phyloP scores from a whole-genome alignment of 2,113 vertebrate genomes.

The Barnardius zonarius region DNA sequence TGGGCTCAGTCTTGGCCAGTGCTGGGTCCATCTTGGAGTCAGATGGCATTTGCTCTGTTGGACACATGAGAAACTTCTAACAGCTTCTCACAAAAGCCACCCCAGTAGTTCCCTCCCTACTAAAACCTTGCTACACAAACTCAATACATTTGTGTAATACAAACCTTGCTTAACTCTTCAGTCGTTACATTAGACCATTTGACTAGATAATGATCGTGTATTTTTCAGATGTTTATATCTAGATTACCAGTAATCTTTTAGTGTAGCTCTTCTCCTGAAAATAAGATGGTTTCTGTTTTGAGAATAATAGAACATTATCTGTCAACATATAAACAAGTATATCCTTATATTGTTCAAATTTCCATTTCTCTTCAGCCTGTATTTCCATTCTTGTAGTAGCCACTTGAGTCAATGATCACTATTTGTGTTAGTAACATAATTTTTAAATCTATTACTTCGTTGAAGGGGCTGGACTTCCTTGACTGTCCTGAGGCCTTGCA shows the following conservation, averaged over 20 bases:
- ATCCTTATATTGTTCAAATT: neutral
- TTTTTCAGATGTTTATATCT: neutral
- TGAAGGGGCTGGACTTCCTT: neutral
- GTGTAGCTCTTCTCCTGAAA: neutral
- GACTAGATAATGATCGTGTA: neutral
- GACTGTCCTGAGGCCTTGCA: neutral
- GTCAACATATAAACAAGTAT: neutral
- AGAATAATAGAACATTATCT: neutral
- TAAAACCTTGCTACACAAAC: neutral
- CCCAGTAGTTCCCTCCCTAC: neutral
- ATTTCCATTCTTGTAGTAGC: neutral
- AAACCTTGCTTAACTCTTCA: neutral
- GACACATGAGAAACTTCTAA: neutral
- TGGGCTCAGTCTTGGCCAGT: neutral
- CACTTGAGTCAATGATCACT: neutral
- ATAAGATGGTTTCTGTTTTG: neutral
- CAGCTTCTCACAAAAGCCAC: neutral
- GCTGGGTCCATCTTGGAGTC: too few relatives aligned
- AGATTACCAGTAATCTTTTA: neutral
- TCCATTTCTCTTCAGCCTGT: neutral
- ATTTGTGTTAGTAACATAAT: neutral
- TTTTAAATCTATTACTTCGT: neutral
- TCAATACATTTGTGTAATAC: neutral
- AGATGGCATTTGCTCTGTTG: neutral
- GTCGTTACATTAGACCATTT: neutral